Percentiles rank a stretch among this genome's conserved stretches.
Evolutionary conservation across 1,140 invertebrate species (phyloP).

Genomic region (Goniozus legneri): DNA sequence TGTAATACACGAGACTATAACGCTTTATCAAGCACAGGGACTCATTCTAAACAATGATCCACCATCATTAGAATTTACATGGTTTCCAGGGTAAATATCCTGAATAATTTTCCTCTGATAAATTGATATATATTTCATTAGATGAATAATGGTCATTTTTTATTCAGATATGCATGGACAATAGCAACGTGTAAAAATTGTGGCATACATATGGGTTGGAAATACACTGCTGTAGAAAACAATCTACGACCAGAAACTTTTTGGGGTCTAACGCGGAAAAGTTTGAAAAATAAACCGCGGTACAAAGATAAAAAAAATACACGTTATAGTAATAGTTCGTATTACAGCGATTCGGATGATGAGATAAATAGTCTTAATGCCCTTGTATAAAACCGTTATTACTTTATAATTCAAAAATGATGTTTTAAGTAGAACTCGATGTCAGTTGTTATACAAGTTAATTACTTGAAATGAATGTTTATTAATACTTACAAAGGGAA

Average conservation of each 20-base stretch:
- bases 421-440: too few relatives aligned
- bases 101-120: too few relatives aligned
- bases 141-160: too few relatives aligned
- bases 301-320: not conserved
- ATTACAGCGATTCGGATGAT: not conserved
- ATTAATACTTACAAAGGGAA: too few relatives aligned
- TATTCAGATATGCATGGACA: constrained; percentile 73
- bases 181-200: constrained; percentile 69
- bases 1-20: constrained; percentile 78
- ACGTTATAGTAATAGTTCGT: not conserved
- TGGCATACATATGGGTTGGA: constrained; percentile 73
- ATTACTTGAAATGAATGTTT: too few relatives aligned
- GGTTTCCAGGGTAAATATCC: constrained; percentile 76
- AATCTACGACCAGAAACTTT: constrained; percentile 66
- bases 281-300: constrained; percentile 29
- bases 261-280: constrained; percentile 63
- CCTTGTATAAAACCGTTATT: too few relatives aligned
- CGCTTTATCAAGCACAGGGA: constrained; percentile 63
- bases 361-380: too few relatives aligned
- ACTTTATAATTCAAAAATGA: too few relatives aligned
- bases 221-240: constrained; percentile 63
- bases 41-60: constrained; percentile 55
- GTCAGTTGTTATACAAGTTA: too few relatives aligned
- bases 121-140: too few relatives aligned
- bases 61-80: constrained; percentile 70